These are phyloP conservation scores for Motacilla tschutschensis DNA, from an alignment of 2,113 vertebrate genomes.

Conservation along the genomic window DNA sequence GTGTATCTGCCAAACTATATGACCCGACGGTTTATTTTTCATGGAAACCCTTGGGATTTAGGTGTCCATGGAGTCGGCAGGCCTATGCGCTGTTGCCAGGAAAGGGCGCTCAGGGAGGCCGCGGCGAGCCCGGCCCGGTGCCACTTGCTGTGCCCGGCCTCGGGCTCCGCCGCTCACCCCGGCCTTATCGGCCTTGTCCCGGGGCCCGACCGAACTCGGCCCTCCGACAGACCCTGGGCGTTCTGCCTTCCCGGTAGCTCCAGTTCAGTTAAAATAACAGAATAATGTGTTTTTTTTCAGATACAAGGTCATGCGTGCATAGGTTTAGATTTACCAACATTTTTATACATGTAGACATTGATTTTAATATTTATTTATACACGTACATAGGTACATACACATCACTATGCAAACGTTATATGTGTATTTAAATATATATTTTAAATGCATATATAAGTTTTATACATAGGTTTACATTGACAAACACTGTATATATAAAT, in stretches of 20 bases:
- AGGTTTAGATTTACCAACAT: not conserved
- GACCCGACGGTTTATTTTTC: not conserved
- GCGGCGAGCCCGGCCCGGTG: not conserved
- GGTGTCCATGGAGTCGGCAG: fast-evolving
- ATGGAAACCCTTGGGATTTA: not conserved
- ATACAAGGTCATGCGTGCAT: not conserved
- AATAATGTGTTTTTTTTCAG: not conserved
- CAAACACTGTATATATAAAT: not conserved
- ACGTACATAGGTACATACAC: not conserved
- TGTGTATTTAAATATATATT: not conserved
- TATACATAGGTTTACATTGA: not conserved
- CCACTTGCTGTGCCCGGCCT: not conserved
- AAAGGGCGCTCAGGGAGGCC: not conserved
- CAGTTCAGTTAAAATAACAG: not conserved
- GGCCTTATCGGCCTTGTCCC: not conserved
- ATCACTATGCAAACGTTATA: not conserved
- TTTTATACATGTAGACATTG: not conserved
- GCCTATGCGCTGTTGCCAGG: not conserved
- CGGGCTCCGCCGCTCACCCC: not conserved
- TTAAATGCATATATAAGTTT: not conserved
- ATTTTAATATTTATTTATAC: not conserved
- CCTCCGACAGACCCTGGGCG: not conserved
- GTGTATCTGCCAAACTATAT: too few relatives aligned
- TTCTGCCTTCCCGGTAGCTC: not conserved
- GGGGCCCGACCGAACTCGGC: too few relatives aligned